These are phyloP conservation scores for Idaea dimidiata DNA, from an alignment of 2,888 invertebrate species.

Conservation along the genomic window DNA sequence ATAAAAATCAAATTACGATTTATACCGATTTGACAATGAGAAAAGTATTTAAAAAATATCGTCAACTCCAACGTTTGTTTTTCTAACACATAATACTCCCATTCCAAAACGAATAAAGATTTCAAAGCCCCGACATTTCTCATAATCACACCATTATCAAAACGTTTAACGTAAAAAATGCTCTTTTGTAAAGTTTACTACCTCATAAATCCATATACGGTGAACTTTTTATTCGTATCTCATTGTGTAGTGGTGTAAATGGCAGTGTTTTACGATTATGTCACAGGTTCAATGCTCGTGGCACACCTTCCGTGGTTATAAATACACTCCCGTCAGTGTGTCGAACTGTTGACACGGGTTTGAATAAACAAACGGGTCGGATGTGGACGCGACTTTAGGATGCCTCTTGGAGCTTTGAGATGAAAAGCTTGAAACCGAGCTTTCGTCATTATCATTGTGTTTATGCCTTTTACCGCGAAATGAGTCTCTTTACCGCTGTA, in stretches of 20 bases:
- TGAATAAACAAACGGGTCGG: constrained; percentile 66
- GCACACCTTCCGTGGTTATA: constrained; percentile 73
- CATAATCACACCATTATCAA: constrained; percentile 17
- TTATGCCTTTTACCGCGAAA: background rate
- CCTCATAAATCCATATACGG: constrained; percentile 24
- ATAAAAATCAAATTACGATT: too few species aligned
- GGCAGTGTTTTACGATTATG: constrained; percentile 38
- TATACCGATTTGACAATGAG: background rate
- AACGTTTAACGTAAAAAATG: constrained; percentile 19
- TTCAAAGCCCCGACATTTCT: constrained; percentile 19
- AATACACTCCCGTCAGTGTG: constrained; percentile 60
- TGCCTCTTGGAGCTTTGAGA: constrained; percentile 1
- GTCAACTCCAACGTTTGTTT: background rate
- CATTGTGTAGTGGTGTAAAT: constrained; percentile 31
- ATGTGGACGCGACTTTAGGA: constrained; percentile 37
- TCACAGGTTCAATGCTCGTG: constrained; percentile 64
- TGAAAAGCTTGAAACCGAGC: constrained; percentile 3
- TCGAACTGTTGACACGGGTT: constrained; percentile 75
- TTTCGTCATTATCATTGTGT: background rate
- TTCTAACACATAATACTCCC: background rate
- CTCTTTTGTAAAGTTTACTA: constrained; percentile 21
- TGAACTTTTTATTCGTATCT: constrained; percentile 23
- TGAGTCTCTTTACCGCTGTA: background rate
- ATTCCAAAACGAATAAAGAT: constrained; percentile 12
- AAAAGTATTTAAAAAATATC: background rate